phyloP scores from a whole-genome alignment of 2,113 vertebrate species.

The Eupsittula cactorum region DNA sequence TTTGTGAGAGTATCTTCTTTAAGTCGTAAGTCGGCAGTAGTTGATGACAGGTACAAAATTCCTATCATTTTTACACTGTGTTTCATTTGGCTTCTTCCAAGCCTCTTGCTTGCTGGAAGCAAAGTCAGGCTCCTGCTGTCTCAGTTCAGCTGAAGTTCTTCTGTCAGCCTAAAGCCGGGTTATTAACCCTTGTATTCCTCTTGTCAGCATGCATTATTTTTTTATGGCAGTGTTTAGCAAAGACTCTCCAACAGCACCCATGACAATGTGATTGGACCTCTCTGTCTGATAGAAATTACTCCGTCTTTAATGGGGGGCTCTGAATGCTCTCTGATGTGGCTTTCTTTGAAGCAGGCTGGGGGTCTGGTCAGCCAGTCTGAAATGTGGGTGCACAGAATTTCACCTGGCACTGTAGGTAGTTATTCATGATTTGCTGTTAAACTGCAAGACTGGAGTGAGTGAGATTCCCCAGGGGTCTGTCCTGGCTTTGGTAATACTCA shows the following conservation, averaged over 20 bases:
- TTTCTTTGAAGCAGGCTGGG: not conserved
- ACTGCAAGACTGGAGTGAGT: not conserved
- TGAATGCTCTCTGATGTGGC: not conserved
- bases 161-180: not conserved
- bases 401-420: not conserved
- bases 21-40: not conserved
- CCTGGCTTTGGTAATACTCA: conserved; percentile 17
- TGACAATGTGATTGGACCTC: not conserved
- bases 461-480: conserved; percentile 4
- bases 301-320: not conserved
- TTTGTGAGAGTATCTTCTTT: not conserved
- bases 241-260: not conserved
- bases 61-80: not conserved
- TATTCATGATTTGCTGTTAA: conserved; percentile 25
- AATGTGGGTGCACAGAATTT: not conserved
- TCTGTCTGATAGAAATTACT: not conserved
- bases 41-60: not conserved
- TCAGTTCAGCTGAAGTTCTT: conserved; percentile 20
- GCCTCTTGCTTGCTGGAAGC: not conserved
- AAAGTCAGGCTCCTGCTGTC: not conserved
- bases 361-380: not conserved
- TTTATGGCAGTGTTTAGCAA: conserved; percentile 2
- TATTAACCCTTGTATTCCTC: not conserved
- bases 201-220: not conserved
- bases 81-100: not conserved